Evolutionary conservation across 2,797 vertebrate species (phyloP), one percentile per base, ranked within the genome.

Genomic region (Falco peregrinus): DNA sequence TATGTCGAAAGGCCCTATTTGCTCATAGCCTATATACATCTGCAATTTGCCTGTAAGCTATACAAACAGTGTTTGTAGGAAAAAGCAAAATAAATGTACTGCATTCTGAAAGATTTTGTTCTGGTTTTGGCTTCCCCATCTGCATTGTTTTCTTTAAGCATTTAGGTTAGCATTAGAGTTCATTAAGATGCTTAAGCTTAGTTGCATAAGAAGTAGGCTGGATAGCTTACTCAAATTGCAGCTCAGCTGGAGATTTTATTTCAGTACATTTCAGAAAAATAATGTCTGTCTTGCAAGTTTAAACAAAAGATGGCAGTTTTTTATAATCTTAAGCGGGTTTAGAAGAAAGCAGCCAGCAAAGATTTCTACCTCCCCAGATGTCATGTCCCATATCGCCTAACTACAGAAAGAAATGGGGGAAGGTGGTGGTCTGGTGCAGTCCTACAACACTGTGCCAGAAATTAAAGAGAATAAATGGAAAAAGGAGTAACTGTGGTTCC

Each of bases 1-100:
- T 74, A 29, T 39, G 29, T 75, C 10, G 29, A 94, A 96, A 95
- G 50, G 6, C 9, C 21, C 11, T 64, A 25, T 76, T 94, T 92
- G 10, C 48, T 95, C 84, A 76, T 63, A 95, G 60, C 28, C 60
- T 74, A 61, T 83, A 75, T 93, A 85, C 39, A 82, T 13, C 15
- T 88, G 56, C 39, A 95, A 93, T 95, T 91, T 95, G 16, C 39
- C 47, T 78, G 17, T 63, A 92, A 92, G 51, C n/a, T 70, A 26
- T 45, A 81, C 14, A 79, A 22, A 31, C 3, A 54, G 15, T 24
- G 3, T 45, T 93, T 82, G 41, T 26, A 85, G 16, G 18, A 28
- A 79, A 88, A 90, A 53, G 1, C 1, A 0, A 84, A 82, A 63
- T 25, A 88, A 79, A 88, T 26, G 9, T 25, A 41, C 28, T 88